These are phyloP conservation scores for Coptodon rendalli DNA, from an alignment of 2,113 vertebrate species.

Conservation along the genomic window DNA sequence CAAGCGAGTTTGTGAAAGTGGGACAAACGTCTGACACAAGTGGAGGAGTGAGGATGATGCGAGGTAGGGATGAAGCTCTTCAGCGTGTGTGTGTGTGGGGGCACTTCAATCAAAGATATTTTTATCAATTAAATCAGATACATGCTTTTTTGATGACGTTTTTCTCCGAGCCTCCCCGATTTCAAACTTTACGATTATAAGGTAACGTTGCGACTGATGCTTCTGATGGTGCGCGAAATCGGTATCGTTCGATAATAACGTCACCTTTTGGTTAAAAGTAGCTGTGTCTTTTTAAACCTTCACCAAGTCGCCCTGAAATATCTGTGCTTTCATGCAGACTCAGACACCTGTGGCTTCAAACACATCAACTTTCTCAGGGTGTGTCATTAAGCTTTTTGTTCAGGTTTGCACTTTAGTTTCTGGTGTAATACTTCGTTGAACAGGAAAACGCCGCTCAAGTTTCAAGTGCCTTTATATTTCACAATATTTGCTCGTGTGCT, in stretches of 20 bases:
- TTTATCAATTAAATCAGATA: background rate
- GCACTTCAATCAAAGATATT: conserved; percentile 6
- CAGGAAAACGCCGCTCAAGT: background rate
- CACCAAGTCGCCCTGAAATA: background rate
- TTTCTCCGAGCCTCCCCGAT: background rate
- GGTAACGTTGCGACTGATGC: background rate
- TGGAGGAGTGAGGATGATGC: conserved; percentile 71
- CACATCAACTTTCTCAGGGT: background rate
- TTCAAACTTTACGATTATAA: background rate
- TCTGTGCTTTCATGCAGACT: background rate
- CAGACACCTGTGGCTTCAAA: conserved; percentile 1
- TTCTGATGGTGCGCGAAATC: background rate
- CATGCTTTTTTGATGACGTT: background rate
- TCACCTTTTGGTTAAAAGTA: background rate
- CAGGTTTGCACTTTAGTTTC: background rate
- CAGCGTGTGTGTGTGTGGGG: background rate
- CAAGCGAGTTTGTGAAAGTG: conserved; percentile 60
- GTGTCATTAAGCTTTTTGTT: background rate
- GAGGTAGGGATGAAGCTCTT: conserved; percentile 70
- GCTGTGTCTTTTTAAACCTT: background rate
- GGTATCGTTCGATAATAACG: background rate
- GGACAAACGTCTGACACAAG: conserved; percentile 53
- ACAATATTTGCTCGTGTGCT: background rate
- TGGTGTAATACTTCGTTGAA: background rate
- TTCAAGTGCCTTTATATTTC: background rate